Percentiles rank a stretch among this genome's conserved stretches.
Conservation (phyloP, 2,113 vertebrate species). For the Bungarus multicinctus region DNA sequence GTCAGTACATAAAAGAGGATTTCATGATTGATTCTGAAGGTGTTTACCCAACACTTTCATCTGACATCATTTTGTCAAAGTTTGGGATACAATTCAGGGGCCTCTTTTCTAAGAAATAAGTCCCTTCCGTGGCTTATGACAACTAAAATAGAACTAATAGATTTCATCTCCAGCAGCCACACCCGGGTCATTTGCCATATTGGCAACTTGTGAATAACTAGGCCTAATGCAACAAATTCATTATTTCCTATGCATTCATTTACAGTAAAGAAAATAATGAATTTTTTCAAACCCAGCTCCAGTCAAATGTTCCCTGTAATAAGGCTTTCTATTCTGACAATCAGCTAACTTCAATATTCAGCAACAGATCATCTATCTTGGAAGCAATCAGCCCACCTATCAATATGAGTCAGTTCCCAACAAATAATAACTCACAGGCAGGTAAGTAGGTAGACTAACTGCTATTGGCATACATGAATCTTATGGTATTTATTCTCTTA, state of each 20-base stretch:
- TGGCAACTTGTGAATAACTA: not conserved
- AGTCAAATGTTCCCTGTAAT: not conserved
- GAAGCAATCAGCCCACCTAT: not conserved
- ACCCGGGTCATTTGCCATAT: not conserved
- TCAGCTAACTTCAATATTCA: not conserved
- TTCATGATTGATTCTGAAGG: not conserved
- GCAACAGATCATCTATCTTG: not conserved
- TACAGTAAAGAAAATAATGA: not conserved
- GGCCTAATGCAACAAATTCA: not conserved
- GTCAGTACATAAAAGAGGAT: not conserved
- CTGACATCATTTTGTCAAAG: not conserved
- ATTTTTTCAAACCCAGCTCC: not conserved
- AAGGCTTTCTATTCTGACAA: not conserved
- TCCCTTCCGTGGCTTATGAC: not conserved
- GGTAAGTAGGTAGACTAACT: not conserved
- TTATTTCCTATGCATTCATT: not conserved
- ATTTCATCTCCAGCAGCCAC: not conserved
- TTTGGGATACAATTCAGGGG: not conserved
- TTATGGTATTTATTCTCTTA: not conserved
- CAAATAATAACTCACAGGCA: not conserved
- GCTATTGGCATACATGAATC: not conserved
- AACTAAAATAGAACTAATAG: not conserved
- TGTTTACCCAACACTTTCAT: not conserved
- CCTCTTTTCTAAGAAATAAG: not conserved
- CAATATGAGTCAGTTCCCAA: not conserved